phyloP scores from a whole-genome alignment of 2,888 invertebrate genomes.

The Ctenicera cuprea region DNA sequence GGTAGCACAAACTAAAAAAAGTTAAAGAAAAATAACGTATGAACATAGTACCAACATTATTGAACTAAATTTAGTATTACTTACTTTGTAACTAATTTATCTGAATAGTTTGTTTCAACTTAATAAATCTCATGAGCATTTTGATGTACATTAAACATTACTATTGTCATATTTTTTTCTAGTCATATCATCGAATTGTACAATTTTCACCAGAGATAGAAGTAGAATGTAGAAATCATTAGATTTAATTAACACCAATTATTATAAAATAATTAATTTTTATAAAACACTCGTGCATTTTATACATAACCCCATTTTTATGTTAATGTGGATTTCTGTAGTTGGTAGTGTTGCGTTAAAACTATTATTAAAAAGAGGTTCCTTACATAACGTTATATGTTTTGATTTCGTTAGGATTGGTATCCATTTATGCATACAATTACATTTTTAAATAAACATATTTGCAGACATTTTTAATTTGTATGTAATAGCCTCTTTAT shows the following conservation, averaged over 20 bases:
- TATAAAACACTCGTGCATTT: not conserved
- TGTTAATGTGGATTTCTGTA: not conserved
- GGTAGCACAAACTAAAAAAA: no score
- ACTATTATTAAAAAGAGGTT: no score
- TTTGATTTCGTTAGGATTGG: no score
- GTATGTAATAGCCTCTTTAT: not conserved
- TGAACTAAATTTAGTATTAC: no score
- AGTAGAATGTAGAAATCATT: slow-evolving; percentile 19
- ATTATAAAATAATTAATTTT: not conserved
- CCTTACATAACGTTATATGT: no score
- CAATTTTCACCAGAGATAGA: slow-evolving; percentile 11
- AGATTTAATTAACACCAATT: not conserved
- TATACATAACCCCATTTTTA: not conserved
- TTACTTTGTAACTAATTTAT: no score
- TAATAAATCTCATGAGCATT: not conserved
- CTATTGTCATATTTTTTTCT: slow-evolving; percentile 25
- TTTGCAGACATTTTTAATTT: slow-evolving; percentile 1
- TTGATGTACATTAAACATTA: slow-evolving; percentile 6
- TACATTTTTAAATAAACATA: no score
- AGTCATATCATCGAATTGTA: slow-evolving; percentile 30
- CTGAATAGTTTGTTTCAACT: not conserved
- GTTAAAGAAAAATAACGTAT: no score
- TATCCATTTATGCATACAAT: no score
- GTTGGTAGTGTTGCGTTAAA: no score
- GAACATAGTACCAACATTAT: no score